Evolutionary conservation across 2,113 vertebrate genomes (phyloP).

Genomic region (Xiphophorus hellerii): DNA sequence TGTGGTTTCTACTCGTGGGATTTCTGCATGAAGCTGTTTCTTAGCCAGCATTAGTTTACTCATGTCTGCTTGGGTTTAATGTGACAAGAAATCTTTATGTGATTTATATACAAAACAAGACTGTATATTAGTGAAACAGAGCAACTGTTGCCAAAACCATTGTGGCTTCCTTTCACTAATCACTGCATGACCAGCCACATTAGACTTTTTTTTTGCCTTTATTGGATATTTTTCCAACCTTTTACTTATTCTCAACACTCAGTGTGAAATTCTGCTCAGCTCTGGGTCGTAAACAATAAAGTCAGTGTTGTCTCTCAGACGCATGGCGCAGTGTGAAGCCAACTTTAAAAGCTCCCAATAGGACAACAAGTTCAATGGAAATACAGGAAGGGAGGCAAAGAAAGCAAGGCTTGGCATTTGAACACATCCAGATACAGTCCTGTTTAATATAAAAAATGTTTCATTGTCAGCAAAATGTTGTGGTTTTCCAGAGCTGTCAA

Average conservation of each 20-base stretch:
- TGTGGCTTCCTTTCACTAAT: constrained; percentile 20
- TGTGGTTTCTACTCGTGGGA: background rate
- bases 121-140: constrained; percentile 19
- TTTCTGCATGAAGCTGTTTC: constrained; percentile 1
- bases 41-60: background rate
- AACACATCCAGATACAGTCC: background rate
- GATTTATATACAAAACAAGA: constrained; percentile 8
- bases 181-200: constrained; percentile 1
- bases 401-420: background rate
- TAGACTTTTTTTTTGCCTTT: background rate
- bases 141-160: constrained; percentile 6
- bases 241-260: background rate
- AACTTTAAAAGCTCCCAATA: constrained; percentile 31
- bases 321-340: constrained; percentile 5
- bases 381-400: constrained; percentile 4
- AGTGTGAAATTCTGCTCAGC: constrained; percentile 4
- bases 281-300: constrained; percentile 7
- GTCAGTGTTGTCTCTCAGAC: constrained; percentile 11
- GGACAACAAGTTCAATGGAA: constrained; percentile 18
- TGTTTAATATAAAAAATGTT: constrained; percentile 3
- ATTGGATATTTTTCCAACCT: constrained; percentile 23
- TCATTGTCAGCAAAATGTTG: background rate
- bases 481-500: background rate
- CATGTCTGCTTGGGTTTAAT: constrained; percentile 19
- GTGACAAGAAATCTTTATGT: constrained; percentile 2